A percentile compares a stretch with the other conserved stretches of the same genome.
phyloP scores from a whole-genome alignment of 2,113 vertebrate species.

The Cephalopholis sonnerati region DNA sequence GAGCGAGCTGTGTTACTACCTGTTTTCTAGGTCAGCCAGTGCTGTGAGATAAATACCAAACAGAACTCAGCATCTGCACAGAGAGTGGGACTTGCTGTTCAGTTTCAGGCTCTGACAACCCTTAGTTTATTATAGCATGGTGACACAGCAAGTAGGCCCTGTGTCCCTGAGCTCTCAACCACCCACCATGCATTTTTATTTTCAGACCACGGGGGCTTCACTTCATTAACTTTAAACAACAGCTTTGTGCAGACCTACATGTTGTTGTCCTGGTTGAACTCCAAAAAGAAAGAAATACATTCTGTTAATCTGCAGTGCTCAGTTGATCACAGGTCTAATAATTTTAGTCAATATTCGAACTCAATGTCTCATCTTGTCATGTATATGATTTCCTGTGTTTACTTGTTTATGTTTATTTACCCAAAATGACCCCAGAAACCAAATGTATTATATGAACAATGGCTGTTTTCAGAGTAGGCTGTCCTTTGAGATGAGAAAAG shows the following conservation, averaged over 20 bases:
- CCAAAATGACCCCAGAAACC: not conserved
- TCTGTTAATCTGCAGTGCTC: not conserved
- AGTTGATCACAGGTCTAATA: too few species aligned
- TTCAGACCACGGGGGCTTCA: conserved; percentile 16
- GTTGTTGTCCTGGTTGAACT: conserved; percentile 11
- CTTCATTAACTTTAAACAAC: conserved; percentile 14
- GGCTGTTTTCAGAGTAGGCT: not conserved
- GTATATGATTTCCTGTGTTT: not conserved
- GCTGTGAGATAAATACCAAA: conserved; percentile 14
- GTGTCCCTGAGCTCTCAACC: conserved; percentile 11
- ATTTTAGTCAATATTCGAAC: not conserved
- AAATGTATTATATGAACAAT: too few species aligned
- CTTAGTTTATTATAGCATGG: conserved; percentile 19
- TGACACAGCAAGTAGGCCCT: conserved; percentile 9
- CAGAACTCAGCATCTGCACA: conserved; percentile 4
- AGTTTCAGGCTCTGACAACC: conserved; percentile 18
- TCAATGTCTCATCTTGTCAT: not conserved
- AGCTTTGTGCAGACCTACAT: conserved; percentile 9
- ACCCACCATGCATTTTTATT: conserved; percentile 18
- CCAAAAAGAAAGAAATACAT: not conserved
- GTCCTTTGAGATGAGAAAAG: not conserved
- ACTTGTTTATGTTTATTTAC: not conserved
- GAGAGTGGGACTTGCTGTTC: conserved; percentile 9
- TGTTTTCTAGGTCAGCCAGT: conserved; percentile 8
- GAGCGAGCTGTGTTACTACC: not conserved